Evolutionary conservation across 2,113 vertebrate genomes (phyloP).

Genomic region (Nycticorax nycticorax): DNA sequence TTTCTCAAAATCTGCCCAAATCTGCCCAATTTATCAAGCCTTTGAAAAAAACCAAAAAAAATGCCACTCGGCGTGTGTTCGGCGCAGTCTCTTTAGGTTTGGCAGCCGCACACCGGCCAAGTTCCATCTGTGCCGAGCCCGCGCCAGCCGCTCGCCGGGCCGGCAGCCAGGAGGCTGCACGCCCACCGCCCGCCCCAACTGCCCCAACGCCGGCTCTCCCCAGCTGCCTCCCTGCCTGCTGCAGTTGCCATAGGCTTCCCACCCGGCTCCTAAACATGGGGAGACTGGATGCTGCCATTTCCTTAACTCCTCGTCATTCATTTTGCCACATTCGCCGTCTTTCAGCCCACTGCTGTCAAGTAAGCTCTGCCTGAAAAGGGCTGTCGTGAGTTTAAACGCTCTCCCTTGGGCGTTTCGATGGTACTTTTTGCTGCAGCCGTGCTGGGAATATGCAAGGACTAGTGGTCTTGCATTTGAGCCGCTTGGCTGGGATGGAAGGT

Average conservation of each 20-base stretch:
- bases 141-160: fast-evolving
- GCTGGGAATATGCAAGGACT: neutral
- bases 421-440: neutral
- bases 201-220: fast-evolving
- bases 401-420: neutral
- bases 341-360: neutral
- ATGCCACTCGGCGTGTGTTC: fast-evolving
- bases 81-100: neutral
- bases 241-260: neutral
- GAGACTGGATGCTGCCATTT: neutral
- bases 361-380: neutral
- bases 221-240: neutral
- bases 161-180: neutral
- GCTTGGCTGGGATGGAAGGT: neutral
- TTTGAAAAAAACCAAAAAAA: neutral
- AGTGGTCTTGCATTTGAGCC: neutral
- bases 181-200: neutral
- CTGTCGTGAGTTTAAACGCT: neutral
- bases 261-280: neutral
- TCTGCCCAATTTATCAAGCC: neutral
- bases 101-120: neutral
- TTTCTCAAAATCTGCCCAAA: neutral
- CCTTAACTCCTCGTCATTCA: neutral
- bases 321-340: neutral
- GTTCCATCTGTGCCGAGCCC: neutral